Evolutionary conservation across 2,888 invertebrate genomes (phyloP).

Genomic region (Lagria hirta): DNA sequence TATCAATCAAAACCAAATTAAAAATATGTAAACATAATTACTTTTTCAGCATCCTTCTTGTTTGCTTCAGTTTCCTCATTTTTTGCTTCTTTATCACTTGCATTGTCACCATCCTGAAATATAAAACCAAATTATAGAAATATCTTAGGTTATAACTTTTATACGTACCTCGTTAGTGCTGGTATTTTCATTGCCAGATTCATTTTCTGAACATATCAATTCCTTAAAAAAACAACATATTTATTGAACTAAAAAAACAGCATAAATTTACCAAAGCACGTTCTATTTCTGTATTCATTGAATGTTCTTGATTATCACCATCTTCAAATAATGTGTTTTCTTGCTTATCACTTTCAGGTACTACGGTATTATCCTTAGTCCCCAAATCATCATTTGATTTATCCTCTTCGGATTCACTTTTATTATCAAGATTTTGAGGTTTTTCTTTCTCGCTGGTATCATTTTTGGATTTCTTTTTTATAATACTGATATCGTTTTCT

Average conservation of each 20-base stretch:
- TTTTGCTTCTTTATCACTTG: no score
- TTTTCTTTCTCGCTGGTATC: background rate
- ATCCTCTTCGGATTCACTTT: background rate
- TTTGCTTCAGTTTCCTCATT: background rate
- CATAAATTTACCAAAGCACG: slow-evolving; percentile 6
- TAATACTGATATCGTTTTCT: background rate
- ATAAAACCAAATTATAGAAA: no score
- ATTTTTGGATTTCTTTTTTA: background rate
- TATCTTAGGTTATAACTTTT: no score
- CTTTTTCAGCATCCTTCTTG: no score
- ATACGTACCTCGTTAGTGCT: no score
- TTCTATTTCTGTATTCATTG: slow-evolving; percentile 1
- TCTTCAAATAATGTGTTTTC: background rate
- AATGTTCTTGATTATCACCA: no score
- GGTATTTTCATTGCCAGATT: no score
- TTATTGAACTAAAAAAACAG: no score
- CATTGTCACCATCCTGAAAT: no score
- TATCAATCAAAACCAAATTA: no score
- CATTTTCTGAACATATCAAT: slow-evolving; percentile 7
- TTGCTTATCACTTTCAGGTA: background rate
- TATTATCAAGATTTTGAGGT: background rate
- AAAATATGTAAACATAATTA: no score
- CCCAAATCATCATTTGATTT: slow-evolving; percentile 1
- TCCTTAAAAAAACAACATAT: no score
- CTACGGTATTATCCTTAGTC: background rate